A percentile compares a stretch with the other conserved stretches of the same genome.
phyloP scores from a whole-genome alignment of 2,888 invertebrate genomes.

The Pseudococcus jackbeardsleyi region DNA sequence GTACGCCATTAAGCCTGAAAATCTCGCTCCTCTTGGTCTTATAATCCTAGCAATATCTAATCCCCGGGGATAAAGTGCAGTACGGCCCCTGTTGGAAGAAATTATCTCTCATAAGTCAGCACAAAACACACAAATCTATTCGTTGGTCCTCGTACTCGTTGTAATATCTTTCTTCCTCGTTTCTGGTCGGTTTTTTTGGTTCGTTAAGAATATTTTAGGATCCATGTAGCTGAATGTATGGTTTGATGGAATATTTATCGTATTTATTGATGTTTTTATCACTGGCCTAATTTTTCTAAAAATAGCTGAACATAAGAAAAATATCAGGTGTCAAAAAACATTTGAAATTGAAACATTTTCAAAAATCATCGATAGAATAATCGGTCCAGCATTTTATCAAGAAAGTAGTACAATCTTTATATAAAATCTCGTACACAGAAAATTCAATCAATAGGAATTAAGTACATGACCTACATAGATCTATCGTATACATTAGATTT shows the following conservation, averaged over 20 bases:
- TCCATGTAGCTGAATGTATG: not conserved
- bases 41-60: slow-evolving; percentile 24
- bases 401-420: no score
- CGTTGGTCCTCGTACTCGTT: not conserved
- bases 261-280: not conserved
- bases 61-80: not conserved
- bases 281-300: not conserved
- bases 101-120: slow-evolving; percentile 28
- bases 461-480: not conserved
- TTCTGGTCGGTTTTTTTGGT: not conserved
- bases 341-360: no score
- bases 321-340: no score
- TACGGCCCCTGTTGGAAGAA: not conserved
- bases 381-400: no score
- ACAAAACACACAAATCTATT: not conserved
- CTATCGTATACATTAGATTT: not conserved
- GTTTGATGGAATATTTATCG: not conserved
- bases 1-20: not conserved
- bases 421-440: not conserved
- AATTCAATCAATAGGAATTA: not conserved
- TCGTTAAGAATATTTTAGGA: not conserved
- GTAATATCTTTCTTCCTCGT: not conserved
- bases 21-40: not conserved
- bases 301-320: no score
- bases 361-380: no score